Evolutionary conservation across 2,888 invertebrate genomes (phyloP).

Genomic region (Agriopis marginaria): DNA sequence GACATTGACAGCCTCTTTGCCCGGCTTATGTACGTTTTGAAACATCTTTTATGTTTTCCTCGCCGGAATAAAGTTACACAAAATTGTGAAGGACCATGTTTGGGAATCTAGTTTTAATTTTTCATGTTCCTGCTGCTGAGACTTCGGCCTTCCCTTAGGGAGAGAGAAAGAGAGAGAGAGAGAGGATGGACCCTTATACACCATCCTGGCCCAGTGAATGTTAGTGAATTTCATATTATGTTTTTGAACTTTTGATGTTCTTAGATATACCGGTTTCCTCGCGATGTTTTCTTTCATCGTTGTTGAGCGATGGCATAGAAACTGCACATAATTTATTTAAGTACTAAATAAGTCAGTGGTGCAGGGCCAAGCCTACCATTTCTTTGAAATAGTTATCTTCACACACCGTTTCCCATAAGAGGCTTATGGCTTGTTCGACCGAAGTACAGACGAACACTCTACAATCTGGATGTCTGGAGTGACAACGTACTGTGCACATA

Average conservation of each 20-base stretch:
- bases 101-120: conserved; percentile 5
- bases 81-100: conserved; percentile 25
- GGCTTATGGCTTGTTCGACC: conserved; percentile 29
- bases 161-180: too few relatives aligned
- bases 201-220: too few relatives aligned
- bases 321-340: too few relatives aligned
- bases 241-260: too few relatives aligned
- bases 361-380: too few relatives aligned
- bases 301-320: too few relatives aligned
- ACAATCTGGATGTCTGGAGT: neutral
- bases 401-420: conserved; percentile 21
- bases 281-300: too few relatives aligned
- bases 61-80: conserved; percentile 25
- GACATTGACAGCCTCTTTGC: conserved; percentile 57
- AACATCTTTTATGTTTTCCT: conserved; percentile 42
- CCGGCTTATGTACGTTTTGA: conserved; percentile 50
- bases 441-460: conserved; percentile 9
- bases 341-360: too few relatives aligned
- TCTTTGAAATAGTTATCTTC: neutral
- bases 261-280: too few relatives aligned
- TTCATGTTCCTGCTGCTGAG: neutral
- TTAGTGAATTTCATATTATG: too few relatives aligned
- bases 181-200: too few relatives aligned
- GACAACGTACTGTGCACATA: neutral
- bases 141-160: too few relatives aligned